phyloP scores from a whole-genome alignment of 2,113 vertebrate species.

The Aegotheles bennettii region DNA sequence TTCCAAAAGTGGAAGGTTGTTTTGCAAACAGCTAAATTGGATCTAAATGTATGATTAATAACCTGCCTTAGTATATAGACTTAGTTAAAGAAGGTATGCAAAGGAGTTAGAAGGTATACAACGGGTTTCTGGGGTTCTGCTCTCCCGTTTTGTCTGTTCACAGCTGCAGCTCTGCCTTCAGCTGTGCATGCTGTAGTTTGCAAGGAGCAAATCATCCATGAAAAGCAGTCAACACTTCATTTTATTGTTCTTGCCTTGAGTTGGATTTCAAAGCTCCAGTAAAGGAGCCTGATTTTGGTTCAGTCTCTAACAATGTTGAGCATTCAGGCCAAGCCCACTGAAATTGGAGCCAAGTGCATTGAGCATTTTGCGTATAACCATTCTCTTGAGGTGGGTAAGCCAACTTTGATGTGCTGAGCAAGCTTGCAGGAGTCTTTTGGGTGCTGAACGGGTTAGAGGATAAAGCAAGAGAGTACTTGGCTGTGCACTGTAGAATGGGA shows the following conservation, averaged over 20 bases:
- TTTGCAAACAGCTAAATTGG: not conserved
- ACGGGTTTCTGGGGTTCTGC: not conserved
- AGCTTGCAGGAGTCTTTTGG: not conserved
- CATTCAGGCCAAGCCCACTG: not conserved
- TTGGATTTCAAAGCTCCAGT: not conserved
- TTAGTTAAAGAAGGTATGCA: not conserved
- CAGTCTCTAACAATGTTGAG: not conserved
- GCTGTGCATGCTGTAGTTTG: not conserved
- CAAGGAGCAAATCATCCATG: not conserved
- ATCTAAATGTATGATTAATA: not conserved
- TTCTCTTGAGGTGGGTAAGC: not conserved
- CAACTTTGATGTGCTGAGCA: not conserved
- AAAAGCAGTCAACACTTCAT: not conserved
- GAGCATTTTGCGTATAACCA: not conserved
- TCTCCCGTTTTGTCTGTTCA: not conserved
- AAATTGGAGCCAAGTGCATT: not conserved
- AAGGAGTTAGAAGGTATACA: not conserved
- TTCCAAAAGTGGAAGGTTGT: not conserved
- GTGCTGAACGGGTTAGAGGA: not conserved
- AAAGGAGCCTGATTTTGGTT: not conserved
- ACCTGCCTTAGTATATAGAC: not conserved
- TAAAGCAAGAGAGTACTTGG: not conserved
- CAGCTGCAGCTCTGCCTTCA: not conserved
- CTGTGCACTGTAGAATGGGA: not conserved
- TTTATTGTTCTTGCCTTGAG: not conserved